Evolutionary conservation across 2,113 vertebrate genomes (phyloP).

Genomic region (Crotalus viridis): DNA sequence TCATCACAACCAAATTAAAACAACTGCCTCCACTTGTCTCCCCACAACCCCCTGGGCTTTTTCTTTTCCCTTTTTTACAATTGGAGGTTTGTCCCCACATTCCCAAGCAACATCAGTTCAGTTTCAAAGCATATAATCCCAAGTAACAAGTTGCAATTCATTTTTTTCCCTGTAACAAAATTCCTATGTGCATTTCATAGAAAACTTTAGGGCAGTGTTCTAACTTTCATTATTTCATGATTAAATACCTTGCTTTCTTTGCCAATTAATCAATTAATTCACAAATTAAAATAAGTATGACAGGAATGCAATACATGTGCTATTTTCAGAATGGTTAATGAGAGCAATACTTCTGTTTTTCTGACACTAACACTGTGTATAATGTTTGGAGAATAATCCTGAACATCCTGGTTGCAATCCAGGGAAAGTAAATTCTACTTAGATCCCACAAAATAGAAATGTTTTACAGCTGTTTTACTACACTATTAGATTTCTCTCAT

Average conservation of each 20-base stretch:
- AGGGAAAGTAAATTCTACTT: not conserved
- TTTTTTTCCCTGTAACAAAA: not conserved
- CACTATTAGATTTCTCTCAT: not conserved
- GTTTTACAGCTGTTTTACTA: not conserved
- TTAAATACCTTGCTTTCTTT: conserved; percentile 28
- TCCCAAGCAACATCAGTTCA: conserved; percentile 12
- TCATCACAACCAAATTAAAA: conserved; percentile 13
- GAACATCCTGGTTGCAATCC: not conserved
- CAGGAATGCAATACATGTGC: conserved; percentile 8
- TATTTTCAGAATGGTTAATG: conserved; percentile 21
- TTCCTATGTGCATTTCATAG: not conserved
- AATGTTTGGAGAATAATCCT: not conserved
- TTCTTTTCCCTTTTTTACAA: not conserved
- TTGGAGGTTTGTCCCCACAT: conserved; percentile 27
- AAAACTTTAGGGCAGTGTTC: not conserved
- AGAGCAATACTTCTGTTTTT: conserved; percentile 1
- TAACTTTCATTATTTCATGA: conserved; percentile 6
- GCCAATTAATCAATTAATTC: conserved; percentile 26
- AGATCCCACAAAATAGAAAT: not conserved
- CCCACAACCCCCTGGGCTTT: not conserved
- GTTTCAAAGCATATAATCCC: conserved; percentile 4
- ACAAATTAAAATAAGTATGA: conserved; percentile 34
- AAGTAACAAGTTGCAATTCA: not conserved
- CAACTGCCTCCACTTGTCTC: not conserved
- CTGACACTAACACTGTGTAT: not conserved